Base-by-base conservation (phyloP, 2,888 invertebrate genomes). In the Hypena proboscidalis region DNA sequence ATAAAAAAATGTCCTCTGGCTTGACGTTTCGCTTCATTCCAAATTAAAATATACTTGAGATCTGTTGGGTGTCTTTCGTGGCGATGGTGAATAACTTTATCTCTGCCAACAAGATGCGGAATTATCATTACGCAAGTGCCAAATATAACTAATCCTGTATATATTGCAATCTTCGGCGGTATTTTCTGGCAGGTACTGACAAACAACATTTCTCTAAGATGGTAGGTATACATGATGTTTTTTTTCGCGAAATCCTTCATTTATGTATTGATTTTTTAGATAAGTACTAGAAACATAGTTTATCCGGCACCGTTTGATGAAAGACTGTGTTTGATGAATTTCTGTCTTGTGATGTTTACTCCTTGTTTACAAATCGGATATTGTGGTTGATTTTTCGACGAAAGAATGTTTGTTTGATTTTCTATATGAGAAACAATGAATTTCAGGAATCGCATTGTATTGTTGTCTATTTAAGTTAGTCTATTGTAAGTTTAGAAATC, bases 1-100 rank as follows among this genome's bases (percentile, higher is more conserved):
- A 44, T 45, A 31, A 55, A 30, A 46, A 64, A 31, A 19, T 40
- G 31, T 52, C 61, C 15, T 55, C 54, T 30, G 37, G 65, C 36
- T 3, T 35, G 49, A n/a, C n/a, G 9, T 11, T 51, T 66, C 0
- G 46, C 41, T 7, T 66, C 62, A 0, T 69, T 80, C 85, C 87
- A 90, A 41, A 89, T 76, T 0, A 89, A 57, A 21, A 91, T 79
- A 33, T 90, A 84, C 44, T 86, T 90, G 17, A 90, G 50, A 51
- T 88, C 88, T n/a, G 81, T 77, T 5, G 68, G 47, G 29, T 69
- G 82, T 52, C 78, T 77, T 1, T 34, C 2, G 2, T 47, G 57
- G 1, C 46, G 42, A 4, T 42, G 32, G n/a, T 27, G 15, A 0
- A 32, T 27, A 1, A 46, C 14, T 8, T 39, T 56, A 1, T 54